Base-by-base conservation (phyloP, 2,797 vertebrate genomes). In the Enteromius unitaeniatus region DNA sequence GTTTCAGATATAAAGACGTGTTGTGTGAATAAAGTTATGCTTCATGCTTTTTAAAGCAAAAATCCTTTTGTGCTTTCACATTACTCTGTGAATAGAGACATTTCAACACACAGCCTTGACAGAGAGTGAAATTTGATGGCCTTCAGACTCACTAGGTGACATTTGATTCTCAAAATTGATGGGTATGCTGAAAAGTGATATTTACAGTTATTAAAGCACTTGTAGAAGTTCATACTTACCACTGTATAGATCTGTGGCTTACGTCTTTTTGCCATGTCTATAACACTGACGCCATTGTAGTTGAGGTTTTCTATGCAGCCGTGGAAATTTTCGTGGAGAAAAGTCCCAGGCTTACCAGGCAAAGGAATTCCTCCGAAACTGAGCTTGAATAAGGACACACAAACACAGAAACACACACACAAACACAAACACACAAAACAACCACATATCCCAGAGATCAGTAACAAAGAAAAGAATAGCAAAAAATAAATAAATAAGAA, bases 351-450 rank as follows among this genome's bases (percentile, higher is more conserved):
- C 40, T 92, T 92, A 7, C 90, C 89, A 80, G 90, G 90, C 23
- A 90, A 81, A 67, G 91, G 90, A 40, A 91, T 90, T 79, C 91
- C 91, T 55, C 91, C 91, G 55, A 92, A 91, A 75, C 89, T 92
- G 55, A 92, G 89, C 91, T 92, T 79, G 80, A 85, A 79, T 87
- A 21, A 83, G 83, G 74, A 80, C 85, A 85, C 72, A 74, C 34
- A 85, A 40, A 82, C 67, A 79, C 74, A 72, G 23, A 77, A 28
- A 51, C 64, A 85, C 64, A 78, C 34, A 47, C n/a, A 13, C 64
- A 51, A 26, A 42, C 31, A 79, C 14, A 34, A 19, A 67, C 58
- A 67, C n/a, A 82, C 58, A 82, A 68, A 51, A 47, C 21, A 74
- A 77, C 73, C 26, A 70, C 23, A 60, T 45, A 72, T 86, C 77